These are phyloP conservation scores for Forficula auricularia DNA, from an alignment of 1,140 invertebrate genomes.

Conservation along the genomic window DNA sequence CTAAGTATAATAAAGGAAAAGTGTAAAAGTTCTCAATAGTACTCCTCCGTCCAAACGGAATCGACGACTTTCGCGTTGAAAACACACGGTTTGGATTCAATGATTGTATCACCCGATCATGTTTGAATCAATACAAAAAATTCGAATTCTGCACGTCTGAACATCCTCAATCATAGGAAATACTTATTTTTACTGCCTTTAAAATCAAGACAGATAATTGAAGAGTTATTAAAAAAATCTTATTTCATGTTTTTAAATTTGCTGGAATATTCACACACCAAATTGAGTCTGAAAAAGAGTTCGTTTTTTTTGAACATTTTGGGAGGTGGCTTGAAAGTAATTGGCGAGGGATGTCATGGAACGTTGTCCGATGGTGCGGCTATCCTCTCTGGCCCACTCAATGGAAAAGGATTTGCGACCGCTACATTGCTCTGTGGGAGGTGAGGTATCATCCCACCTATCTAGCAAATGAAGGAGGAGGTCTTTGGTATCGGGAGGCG, in stretches of 20 bases:
- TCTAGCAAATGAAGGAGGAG: conserved; percentile 48
- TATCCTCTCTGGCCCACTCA: conserved; percentile 26
- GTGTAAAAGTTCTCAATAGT: no score
- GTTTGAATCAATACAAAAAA: no score
- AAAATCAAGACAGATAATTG: no score
- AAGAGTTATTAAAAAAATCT: no score
- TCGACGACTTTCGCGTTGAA: no score
- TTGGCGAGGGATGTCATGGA: conserved; percentile 29
- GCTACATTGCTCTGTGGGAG: conserved; percentile 12
- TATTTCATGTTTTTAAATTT: neutral
- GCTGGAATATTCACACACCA: conserved; percentile 1
- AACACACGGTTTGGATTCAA: no score
- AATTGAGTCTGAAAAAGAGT: conserved; percentile 6
- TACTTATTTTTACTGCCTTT: no score
- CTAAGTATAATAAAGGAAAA: no score
- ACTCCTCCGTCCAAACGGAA: no score
- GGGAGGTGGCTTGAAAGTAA: conserved; percentile 27
- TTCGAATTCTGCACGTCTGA: no score
- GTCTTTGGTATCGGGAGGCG: conserved; percentile 23
- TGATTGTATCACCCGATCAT: no score
- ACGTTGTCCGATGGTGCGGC: conserved; percentile 21
- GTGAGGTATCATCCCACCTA: conserved; percentile 43
- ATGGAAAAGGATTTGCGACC: conserved; percentile 26
- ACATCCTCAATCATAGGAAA: no score
- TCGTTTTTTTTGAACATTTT: conserved; percentile 14